phyloP scores from a whole-genome alignment of 2,797 vertebrate genomes.

The Chelon auratus region DNA sequence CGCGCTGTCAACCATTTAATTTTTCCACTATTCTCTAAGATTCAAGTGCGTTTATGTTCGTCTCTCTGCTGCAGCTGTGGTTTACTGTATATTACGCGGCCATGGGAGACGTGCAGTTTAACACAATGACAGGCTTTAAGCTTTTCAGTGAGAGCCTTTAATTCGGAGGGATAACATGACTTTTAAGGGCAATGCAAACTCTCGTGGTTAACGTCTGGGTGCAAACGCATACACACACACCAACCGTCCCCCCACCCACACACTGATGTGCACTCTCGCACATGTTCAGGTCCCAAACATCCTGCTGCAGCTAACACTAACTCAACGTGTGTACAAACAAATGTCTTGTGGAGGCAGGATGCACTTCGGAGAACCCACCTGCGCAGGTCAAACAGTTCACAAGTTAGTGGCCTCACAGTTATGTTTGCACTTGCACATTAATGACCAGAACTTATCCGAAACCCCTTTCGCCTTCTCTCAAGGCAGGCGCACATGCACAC shows the following conservation, averaged over 20 bases:
- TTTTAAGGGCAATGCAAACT: slow-evolving; percentile 60
- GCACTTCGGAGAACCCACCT: slow-evolving; percentile 87
- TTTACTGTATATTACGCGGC: slow-evolving; percentile 26
- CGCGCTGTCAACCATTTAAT: slow-evolving; percentile 68
- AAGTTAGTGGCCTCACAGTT: slow-evolving; percentile 46
- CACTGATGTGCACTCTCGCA: slow-evolving; percentile 84
- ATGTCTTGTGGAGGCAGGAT: slow-evolving; percentile 80
- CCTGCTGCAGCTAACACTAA: slow-evolving; percentile 90
- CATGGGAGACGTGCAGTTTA: slow-evolving; percentile 50
- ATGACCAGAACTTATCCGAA: slow-evolving; percentile 36
- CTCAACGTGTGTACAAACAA: slow-evolving; percentile 93
- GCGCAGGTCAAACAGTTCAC: slow-evolving; percentile 81
- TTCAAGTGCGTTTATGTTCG: slow-evolving; percentile 59
- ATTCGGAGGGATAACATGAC: slow-evolving; percentile 55
- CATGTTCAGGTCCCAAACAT: slow-evolving; percentile 87
- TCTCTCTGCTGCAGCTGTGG: slow-evolving; percentile 30
- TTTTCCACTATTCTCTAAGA: slow-evolving; percentile 73
- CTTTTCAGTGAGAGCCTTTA: slow-evolving; percentile 45
- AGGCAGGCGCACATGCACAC: not conserved
- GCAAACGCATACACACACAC: slow-evolving; percentile 46
- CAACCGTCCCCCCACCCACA: slow-evolving; percentile 50
- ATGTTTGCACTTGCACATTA: slow-evolving; percentile 33
- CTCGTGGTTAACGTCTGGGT: slow-evolving; percentile 56
- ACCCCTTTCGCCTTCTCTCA: slow-evolving; percentile 21
- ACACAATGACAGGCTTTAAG: slow-evolving; percentile 57